Evolutionary conservation across 2,888 invertebrate species (phyloP), one percentile per base, ranked within the genome.

Genomic region (Dascillus cervinus): DNA sequence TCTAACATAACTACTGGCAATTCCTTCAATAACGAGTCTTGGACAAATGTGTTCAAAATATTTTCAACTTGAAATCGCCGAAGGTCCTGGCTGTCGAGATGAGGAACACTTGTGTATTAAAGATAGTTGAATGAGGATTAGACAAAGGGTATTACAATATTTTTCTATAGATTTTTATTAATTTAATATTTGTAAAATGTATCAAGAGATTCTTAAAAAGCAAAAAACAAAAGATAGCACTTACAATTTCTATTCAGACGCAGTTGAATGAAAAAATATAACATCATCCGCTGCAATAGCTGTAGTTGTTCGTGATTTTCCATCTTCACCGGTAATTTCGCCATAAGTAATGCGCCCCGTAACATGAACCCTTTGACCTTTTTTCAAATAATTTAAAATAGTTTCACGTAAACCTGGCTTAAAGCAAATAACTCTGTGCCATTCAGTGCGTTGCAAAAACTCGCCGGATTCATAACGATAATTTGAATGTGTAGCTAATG

Each of bases 371-470:
- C 91, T 72, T 56, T 88, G 86, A 0, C 94, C 94, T 66, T 90
- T 92, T 52, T 78, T 84, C 33, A 92, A 60, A 56, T 77, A 87
- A 53, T 78, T 80, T 54, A 82, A 77, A 0, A 89, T 82, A 1
- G 75, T 73, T 13, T 91, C 88, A 20, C 91, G 70, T 2, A 95
- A 71, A 31, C 75, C 73, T 2, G 89, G 90, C 54, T 81, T 87
- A 59, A 94, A 94, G 4, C 92, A 82, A 49, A 84, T 82, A 26
- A 94, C 65, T 50, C 87, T 72, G 63, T 94, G 94, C 94, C 94
- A 94, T 47, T 92, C 91, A 4, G 91, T 90, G 50, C 84, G 79
- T 57, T 91, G 89, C 29, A 82, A 66, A 54, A 82, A 72, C 47
- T 89, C 87, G 3, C 88, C 90, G 56, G 73, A 68, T 51, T 81